These are phyloP conservation scores for Dryoscopus gambensis DNA, from an alignment of 2,113 vertebrate species.

Conservation along the genomic window DNA sequence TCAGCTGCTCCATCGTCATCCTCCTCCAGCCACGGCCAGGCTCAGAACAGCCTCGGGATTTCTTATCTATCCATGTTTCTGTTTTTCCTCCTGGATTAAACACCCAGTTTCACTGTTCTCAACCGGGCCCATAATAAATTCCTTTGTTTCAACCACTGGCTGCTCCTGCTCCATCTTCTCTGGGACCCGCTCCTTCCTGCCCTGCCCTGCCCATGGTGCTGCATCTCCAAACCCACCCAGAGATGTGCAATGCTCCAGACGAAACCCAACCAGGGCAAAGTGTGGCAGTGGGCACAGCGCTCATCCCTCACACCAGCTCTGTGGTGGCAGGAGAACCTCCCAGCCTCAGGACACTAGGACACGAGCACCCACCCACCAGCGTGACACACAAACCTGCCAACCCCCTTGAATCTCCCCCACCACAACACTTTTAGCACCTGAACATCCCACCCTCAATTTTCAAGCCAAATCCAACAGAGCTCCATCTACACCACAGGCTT, in stretches of 20 bases:
- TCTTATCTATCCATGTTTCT: neutral
- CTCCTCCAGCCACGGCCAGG: neutral
- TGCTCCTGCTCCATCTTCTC: neutral
- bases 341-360: accelerated
- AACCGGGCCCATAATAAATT: neutral
- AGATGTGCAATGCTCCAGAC: neutral
- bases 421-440: neutral
- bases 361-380: neutral
- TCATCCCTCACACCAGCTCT: accelerated
- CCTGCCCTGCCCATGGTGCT: accelerated
- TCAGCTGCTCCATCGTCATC: neutral
- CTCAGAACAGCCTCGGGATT: neutral
- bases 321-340: neutral
- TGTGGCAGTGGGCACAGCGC: accelerated
- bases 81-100: neutral
- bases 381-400: neutral
- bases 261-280: neutral
- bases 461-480: neutral
- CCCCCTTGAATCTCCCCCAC: neutral
- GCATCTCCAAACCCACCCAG: neutral
- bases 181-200: neutral
- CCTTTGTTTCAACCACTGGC: neutral
- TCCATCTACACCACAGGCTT: accelerated
- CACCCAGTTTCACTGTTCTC: neutral
- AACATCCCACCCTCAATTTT: neutral